A percentile compares a stretch with the other conserved stretches of the same genome.
These are phyloP conservation scores for Cryptoprocta ferox DNA, from an alignment of 2,797 vertebrate genomes.

Conservation along the genomic window DNA sequence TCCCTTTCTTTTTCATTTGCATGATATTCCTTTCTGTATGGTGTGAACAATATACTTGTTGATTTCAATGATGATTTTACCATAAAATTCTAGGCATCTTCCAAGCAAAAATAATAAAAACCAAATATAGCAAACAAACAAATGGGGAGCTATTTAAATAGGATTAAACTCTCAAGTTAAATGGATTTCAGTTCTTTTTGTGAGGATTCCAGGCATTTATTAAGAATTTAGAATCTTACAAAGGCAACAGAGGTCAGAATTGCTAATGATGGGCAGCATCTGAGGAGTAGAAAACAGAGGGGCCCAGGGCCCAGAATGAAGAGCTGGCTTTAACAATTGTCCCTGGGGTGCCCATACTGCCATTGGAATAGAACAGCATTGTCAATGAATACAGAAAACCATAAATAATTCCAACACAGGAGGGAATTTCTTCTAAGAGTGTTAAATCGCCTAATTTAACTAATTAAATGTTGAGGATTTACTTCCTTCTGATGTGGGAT, in stretches of 20 bases:
- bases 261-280: neutral
- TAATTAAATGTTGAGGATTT: conserved; percentile 16
- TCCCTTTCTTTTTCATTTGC: neutral
- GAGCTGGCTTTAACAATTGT: neutral
- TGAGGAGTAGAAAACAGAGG: neutral
- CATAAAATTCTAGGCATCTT: neutral
- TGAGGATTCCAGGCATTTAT: neutral
- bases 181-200: neutral
- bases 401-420: neutral
- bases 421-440: conserved; percentile 14
- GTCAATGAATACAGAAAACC: neutral
- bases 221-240: conserved; percentile 40
- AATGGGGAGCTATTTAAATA: conserved; percentile 27
- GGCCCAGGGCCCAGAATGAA: neutral
- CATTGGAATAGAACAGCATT: neutral
- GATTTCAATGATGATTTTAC: neutral
- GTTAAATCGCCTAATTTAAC: neutral
- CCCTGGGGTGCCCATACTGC: neutral
- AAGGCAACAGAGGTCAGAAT: neutral
- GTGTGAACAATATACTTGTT: neutral
- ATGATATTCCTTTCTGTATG: neutral
- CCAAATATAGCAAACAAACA: neutral
- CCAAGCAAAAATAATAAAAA: neutral
- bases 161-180: neutral
- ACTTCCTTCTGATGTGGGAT: conserved; percentile 25